Percentiles rank a stretch among this genome's conserved stretches.
These are phyloP conservation scores for Chymomyza amoena DNA, from an alignment of 2,888 invertebrate genomes.

Conservation along the genomic window DNA sequence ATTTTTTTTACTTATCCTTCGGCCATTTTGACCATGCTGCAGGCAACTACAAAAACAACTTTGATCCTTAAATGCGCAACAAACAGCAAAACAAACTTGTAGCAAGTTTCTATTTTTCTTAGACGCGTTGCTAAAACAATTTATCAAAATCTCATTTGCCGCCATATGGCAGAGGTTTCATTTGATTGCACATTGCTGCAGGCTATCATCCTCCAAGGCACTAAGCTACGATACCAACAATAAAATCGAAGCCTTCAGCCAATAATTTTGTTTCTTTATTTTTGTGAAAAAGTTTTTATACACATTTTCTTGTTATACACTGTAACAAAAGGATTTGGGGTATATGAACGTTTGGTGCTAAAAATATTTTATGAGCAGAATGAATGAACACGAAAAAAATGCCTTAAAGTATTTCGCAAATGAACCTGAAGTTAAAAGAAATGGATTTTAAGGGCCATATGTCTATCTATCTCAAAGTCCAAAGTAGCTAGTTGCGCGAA, in stretches of 20 bases:
- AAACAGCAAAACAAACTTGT: background rate
- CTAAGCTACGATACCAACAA: background rate
- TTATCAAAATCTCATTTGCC: slow-evolving; percentile 42
- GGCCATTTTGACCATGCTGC: background rate
- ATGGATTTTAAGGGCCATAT: too few species aligned
- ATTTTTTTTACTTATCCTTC: background rate
- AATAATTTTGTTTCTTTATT: background rate
- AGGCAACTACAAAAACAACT: background rate
- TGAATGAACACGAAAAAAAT: too few species aligned
- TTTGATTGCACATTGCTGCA: background rate
- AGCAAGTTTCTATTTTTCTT: background rate
- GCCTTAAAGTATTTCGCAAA: too few species aligned
- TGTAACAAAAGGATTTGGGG: too few species aligned
- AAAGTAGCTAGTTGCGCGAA: too few species aligned
- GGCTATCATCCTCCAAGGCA: background rate
- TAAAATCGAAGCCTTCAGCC: background rate
- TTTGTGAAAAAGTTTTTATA: background rate
- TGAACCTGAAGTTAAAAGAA: too few species aligned
- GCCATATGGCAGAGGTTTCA: slow-evolving; percentile 25
- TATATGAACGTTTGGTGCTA: too few species aligned
- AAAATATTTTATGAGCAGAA: too few species aligned
- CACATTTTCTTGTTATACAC: background rate
- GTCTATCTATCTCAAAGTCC: too few species aligned
- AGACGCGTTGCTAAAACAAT: slow-evolving; percentile 6
- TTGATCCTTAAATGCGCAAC: background rate